Evolutionary conservation across 2,797 vertebrate species (phyloP).

Genomic region (Myiotriccus ornatus): DNA sequence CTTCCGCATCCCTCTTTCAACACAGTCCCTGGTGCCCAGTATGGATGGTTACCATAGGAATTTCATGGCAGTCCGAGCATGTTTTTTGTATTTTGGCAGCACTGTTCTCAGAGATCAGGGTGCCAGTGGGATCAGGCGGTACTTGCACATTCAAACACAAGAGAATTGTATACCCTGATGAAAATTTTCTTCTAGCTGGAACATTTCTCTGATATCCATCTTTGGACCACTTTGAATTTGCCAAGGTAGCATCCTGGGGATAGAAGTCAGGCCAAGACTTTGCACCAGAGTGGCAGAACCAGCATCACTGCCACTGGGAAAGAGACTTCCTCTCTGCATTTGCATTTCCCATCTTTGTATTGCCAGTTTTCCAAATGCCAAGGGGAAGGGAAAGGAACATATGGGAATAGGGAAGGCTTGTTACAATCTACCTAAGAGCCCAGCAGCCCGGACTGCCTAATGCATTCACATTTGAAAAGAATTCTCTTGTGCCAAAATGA

Average conservation of each 20-base stretch:
- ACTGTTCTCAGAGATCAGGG: background rate
- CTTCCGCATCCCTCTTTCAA: background rate
- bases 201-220: background rate
- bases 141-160: background rate
- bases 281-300: background rate
- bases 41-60: background rate
- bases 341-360: background rate
- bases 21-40: background rate
- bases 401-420: constrained; percentile 32
- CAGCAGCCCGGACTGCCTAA: background rate
- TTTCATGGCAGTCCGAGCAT: background rate
- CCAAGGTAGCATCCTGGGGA: background rate
- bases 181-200: background rate
- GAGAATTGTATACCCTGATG: background rate
- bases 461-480: constrained; percentile 54
- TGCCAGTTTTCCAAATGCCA: constrained; percentile 17
- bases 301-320: background rate
- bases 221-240: background rate
- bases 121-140: background rate
- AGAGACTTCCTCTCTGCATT: background rate
- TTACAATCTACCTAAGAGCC: constrained; percentile 49
- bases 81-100: background rate
- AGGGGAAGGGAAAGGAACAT: background rate
- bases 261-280: background rate
- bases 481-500: constrained; percentile 49